Base-by-base conservation (phyloP, 2,113 vertebrate species). In the Burhinus oedicnemus region DNA sequence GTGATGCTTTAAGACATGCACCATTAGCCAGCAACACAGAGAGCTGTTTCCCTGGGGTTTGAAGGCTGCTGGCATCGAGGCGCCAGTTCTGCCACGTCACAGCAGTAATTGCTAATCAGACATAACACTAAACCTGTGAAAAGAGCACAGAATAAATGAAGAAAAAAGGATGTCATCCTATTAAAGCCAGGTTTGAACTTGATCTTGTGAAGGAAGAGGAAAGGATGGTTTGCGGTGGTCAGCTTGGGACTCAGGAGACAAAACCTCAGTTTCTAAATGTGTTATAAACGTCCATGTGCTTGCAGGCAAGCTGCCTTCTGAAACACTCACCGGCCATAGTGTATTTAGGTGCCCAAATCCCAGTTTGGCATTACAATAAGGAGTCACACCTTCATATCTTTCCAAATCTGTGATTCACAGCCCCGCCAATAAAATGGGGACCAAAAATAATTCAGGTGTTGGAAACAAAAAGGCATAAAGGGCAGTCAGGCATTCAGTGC, bases 11-110 rank as follows among this genome's bases (percentile, higher is more conserved):
- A 38, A 29, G 93, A 65, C 96, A 96, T 0, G 85, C 90, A 82
- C 92, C 96, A 96, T 96, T 95, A 97, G 90, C 93, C 96, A 92
- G 88, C 69, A 25, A 6, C 77, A 64, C 44, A 5, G 29, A 51
- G 57, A 44, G 82, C 84, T 54, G n/a, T 27, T 94, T 95, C 94
- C 93, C 84, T 42, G 68, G 85, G 87, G 78, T 96, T 6, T 80
- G 91, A 21, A 34, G 78, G 86, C 92, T 87, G 94, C 94, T 91
- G 86, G 93, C 82, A 66, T 52, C 16, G 3, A 87, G 80, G 94
- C 13, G 7, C 83, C 25, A 32, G 22, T 44, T 18, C 90, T 61
- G 89, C 95, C 95, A 89, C 45, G 14, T 91, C 93, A 95, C 40
- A 87, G 89, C 79, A 85, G 36, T 87, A 91, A 93, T 74, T 93